Percentiles rank a stretch among this genome's conserved stretches.
These are phyloP conservation scores for Parelbella ahira DNA, from an alignment of 2,888 invertebrate genomes.

Conservation along the genomic window DNA sequence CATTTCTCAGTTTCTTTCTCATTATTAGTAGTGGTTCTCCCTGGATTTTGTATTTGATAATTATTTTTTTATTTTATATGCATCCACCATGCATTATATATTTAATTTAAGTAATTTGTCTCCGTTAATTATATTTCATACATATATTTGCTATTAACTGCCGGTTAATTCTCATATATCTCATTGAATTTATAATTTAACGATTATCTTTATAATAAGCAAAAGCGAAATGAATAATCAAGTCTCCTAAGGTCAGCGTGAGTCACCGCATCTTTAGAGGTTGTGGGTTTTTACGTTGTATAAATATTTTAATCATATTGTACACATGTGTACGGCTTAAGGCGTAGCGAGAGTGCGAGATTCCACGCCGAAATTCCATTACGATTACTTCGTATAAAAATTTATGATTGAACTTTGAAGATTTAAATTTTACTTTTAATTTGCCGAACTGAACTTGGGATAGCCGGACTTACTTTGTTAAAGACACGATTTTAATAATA, in stretches of 20 bases:
- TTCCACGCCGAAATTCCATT: constrained; percentile 2
- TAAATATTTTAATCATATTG: constrained; percentile 6
- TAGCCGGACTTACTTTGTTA: too few relatives aligned
- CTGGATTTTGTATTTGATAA: too few relatives aligned
- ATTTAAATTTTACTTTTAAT: too few relatives aligned
- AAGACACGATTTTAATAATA: too few relatives aligned
- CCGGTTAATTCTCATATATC: neutral
- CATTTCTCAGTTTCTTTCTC: neutral
- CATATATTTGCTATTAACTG: too few relatives aligned
- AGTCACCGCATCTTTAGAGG: constrained; percentile 23
- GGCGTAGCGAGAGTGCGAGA: constrained; percentile 9
- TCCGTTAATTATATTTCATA: too few relatives aligned
- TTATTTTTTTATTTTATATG: too few relatives aligned
- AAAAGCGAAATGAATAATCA: constrained; percentile 9
- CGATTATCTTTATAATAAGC: constrained; percentile 9
- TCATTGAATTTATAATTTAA: constrained; percentile 4
- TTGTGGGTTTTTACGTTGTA: constrained; percentile 24
- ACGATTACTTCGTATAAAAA: too few relatives aligned
- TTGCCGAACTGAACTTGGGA: too few relatives aligned
- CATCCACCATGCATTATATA: too few relatives aligned
- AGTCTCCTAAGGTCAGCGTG: constrained; percentile 21
- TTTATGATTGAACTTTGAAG: too few relatives aligned
- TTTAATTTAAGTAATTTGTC: too few relatives aligned
- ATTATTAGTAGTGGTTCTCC: neutral
- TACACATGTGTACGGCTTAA: constrained; percentile 2